Percentiles rank a stretch among this genome's conserved stretches.
phyloP scores from a whole-genome alignment of 1,140 invertebrate genomes.

The Macrosteles quadrilineatus region DNA sequence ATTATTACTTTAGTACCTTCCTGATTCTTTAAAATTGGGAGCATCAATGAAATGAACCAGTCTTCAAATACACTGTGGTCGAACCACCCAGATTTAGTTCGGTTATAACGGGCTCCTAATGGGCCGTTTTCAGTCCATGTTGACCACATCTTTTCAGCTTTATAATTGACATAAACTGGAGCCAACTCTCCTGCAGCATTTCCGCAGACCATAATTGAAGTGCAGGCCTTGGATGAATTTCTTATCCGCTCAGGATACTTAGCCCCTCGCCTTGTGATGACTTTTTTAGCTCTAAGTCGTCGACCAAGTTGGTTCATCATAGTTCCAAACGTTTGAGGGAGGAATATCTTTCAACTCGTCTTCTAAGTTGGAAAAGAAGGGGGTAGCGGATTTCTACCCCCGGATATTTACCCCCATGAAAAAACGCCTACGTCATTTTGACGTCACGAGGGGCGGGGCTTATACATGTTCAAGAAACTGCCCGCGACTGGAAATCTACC shows the following conservation, averaged over 20 bases:
- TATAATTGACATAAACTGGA: constrained; percentile 49
- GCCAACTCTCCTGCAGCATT: constrained; percentile 38
- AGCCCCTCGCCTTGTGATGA: constrained; percentile 30
- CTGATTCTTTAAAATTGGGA: constrained; percentile 43
- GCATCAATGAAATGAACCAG: constrained; percentile 39
- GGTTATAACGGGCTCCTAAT: constrained; percentile 42
- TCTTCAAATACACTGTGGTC: constrained; percentile 43
- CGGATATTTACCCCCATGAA: too few relatives aligned
- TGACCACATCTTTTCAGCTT: constrained; percentile 46
- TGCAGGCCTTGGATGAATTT: constrained; percentile 33
- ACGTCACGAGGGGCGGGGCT: too few relatives aligned
- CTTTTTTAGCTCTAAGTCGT: constrained; percentile 46
- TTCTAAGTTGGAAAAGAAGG: constrained; percentile 45
- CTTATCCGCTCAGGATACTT: constrained; percentile 36
- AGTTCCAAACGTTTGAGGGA: constrained; percentile 49
- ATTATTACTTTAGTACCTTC: constrained; percentile 44
- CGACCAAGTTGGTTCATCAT: constrained; percentile 52
- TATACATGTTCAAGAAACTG: too few relatives aligned
- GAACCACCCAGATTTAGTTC: constrained; percentile 46
- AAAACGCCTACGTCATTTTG: too few relatives aligned
- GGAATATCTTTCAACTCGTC: constrained; percentile 44
- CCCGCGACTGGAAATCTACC: too few relatives aligned
- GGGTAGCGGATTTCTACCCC: too few relatives aligned
- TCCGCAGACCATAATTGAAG: constrained; percentile 38
- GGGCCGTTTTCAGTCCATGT: constrained; percentile 48